A percentile compares a stretch with the other conserved stretches of the same genome.
Evolutionary conservation across 1,140 invertebrate species (phyloP).

Genomic region (Glossosoma conforme): DNA sequence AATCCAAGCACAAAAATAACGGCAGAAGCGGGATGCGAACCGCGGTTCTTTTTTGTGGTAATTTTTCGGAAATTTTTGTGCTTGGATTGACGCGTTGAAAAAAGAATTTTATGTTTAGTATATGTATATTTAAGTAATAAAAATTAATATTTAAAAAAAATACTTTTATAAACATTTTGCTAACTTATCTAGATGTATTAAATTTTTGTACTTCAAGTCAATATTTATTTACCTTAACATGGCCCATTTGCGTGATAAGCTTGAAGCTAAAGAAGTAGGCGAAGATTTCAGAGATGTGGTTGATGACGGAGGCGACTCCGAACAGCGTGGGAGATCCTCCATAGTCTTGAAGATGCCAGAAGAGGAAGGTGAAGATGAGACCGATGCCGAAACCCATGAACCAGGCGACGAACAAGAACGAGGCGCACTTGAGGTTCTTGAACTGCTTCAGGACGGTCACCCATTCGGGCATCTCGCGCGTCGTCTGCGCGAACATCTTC

Average conservation of each 20-base stretch:
- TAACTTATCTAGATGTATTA: too few species aligned
- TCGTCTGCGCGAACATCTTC: conserved; percentile 91
- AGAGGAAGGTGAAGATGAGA: conserved; percentile 97
- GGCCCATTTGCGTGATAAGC: conserved; percentile 89
- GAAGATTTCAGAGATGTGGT: conserved; percentile 97
- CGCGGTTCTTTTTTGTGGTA: too few species aligned
- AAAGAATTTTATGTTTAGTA: too few species aligned
- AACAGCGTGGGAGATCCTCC: conserved; percentile 96
- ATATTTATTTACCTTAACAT: conserved; percentile 89
- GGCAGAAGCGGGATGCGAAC: too few species aligned
- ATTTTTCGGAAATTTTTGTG: too few species aligned
- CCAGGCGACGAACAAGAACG: conserved; percentile 95
- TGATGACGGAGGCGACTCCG: conserved; percentile 96
- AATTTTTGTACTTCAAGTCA: too few species aligned
- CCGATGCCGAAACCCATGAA: conserved; percentile 99
- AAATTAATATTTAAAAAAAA: too few species aligned
- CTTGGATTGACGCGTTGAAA: too few species aligned
- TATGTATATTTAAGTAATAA: too few species aligned
- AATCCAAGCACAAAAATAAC: too few species aligned
- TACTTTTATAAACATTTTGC: too few species aligned
- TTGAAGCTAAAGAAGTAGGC: conserved; percentile 97
- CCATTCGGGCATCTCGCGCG: conserved; percentile 87
- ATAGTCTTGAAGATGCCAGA: conserved; percentile 98
- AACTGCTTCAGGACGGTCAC: conserved; percentile 86
- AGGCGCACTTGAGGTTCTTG: conserved; percentile 83